Evolutionary conservation across 2,113 vertebrate genomes (phyloP), one percentile per base, ranked within the genome.

Genomic region (Xiphias gladius): DNA sequence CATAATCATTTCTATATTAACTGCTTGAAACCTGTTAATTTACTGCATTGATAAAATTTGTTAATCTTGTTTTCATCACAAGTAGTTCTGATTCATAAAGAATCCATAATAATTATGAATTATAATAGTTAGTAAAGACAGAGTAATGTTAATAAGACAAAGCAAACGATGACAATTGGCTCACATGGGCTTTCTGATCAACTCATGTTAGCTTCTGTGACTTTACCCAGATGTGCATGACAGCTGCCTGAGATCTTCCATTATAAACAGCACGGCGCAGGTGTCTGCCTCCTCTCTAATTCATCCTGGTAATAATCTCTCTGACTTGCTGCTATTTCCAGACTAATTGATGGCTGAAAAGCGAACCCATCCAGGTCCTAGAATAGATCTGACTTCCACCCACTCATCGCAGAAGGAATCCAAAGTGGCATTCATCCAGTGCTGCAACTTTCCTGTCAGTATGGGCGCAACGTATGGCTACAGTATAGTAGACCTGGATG

Each of bases 261-360:
- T 83, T 86, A 83, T 58, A 71, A 86, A 76, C 80, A 80, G 75
- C 2, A 13, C 5, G 77, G 87, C 87, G 83, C 91, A 94, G 93
- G 91, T 94, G 90, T 86, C 85, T 92, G 84, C 82, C 72, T 87
- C 69, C 80, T 88, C 84, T 83, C 82, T 80, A 83, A 90, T 86
- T 93, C 87, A 89, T 86, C 86, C 81, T 87, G 63, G 73, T 86
- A 89, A 86, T 92, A 91, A 91, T 86, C 70, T 86, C 78, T 81
- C 61, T 73, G 84, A 91, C 85, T 88, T 57, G 70, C 81, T 86
- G 89, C 92, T 94, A 93, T 95, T 95, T 94, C 80, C 82, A 91
- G 87, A 90, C 88, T 93, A 94, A 94, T 94, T 94, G 89, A 93
- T 92, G 89, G 85, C 88, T 94, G 91, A 86, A 89, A 85, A 90